These are phyloP conservation scores for Gari tellinella DNA, from an alignment of 2,888 invertebrate species.

Conservation along the genomic window DNA sequence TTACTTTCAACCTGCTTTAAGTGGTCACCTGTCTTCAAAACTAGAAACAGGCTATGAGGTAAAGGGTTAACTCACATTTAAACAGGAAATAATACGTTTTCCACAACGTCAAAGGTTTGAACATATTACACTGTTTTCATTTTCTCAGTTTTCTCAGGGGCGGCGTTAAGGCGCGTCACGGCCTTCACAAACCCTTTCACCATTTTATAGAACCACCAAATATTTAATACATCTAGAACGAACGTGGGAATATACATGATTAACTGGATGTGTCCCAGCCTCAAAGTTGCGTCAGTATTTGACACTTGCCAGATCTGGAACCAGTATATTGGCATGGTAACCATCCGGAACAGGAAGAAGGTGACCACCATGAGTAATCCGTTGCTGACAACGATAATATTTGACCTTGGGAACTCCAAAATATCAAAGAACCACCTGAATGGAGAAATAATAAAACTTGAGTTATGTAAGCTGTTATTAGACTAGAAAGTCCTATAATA, in stretches of 20 bases:
- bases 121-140: conserved; percentile 3
- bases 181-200: conserved; percentile 76
- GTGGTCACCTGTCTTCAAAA: too few species aligned
- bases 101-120: too few species aligned
- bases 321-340: conserved; percentile 82
- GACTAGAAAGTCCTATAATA: too few species aligned
- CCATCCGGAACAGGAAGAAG: conserved; percentile 81
- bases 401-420: conserved; percentile 73
- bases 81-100: too few species aligned
- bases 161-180: conserved; percentile 27
- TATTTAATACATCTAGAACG: conserved; percentile 81
- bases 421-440: conserved; percentile 82
- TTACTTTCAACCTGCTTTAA: too few species aligned
- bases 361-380: conserved; percentile 82
- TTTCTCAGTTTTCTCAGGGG: conserved; percentile 15
- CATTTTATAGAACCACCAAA: conserved; percentile 82
- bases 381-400: conserved; percentile 75
- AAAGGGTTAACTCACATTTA: too few species aligned
- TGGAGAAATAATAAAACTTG: too few species aligned
- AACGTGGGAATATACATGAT: conserved; percentile 80
- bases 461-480: too few species aligned
- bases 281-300: conserved; percentile 73
- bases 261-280: conserved; percentile 79
- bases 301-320: conserved; percentile 79
- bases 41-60: too few species aligned